Base-by-base conservation (phyloP, 1,140 invertebrate genomes). In the Calliphora vicina region DNA sequence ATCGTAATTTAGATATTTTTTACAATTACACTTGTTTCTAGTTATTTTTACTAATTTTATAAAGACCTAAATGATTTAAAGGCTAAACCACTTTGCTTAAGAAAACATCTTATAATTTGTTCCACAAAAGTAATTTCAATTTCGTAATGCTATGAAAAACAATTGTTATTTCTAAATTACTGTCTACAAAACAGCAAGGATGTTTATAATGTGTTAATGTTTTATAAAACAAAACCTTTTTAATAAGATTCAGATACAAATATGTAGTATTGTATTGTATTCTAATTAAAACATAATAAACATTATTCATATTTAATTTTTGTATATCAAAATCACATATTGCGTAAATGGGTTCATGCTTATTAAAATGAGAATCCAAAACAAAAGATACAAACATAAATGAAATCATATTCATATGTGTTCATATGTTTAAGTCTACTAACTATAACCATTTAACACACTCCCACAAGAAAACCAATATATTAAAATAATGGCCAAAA, bases 221-320 rank as follows among this genome's bases (percentile, higher is more conserved):
- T n/a, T 35, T 29, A 35, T 74, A 27, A 29, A 74, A 74, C 3
- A n/a, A n/a, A 15, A 35, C 45, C 8, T 50, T 42, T 73, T 29
- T 4, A n/a, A n/a, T n/a, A n/a, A n/a, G n/a, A n/a, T n/a, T n/a
- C n/a, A 26, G 25, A 73, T 73, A 13, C 25, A 25, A 73, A 43
- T n/a, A n/a, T n/a, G 42, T 43, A 43, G 42, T 43, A 43, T 43
- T 12, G n/a, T n/a, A 35, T 35, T 8, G 17, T 72, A 35, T 74
- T 74, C 10, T 74, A 74, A 74, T 74, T 74, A 74, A 74, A 74
- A 74, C 72, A 74, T 74, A 74, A 74, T 74, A 74, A 74, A 74
- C n/a, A 42, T 74, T 74, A 74, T 74, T 35, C 17, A 23, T 26
- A 35, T 73, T 25, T 74, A 35, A 35, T 23, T 35, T 35, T 74